A percentile compares a stretch with the other conserved stretches of the same genome.
These are phyloP conservation scores for Periparus ater DNA, from an alignment of 2,797 vertebrate species.

Conservation along the genomic window DNA sequence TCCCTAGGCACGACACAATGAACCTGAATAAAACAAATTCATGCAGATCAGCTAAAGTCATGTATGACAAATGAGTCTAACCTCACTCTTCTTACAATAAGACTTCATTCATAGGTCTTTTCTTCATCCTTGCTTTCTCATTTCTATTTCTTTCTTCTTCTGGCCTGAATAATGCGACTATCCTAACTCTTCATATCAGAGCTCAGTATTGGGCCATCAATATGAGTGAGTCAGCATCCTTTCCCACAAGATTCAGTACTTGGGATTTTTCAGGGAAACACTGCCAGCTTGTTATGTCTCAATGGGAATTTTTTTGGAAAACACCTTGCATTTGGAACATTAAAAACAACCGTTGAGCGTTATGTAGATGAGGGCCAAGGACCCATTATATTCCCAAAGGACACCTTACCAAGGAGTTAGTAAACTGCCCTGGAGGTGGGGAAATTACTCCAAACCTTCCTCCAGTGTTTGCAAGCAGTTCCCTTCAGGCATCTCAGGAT, in stretches of 20 bases:
- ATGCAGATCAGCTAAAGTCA: not conserved
- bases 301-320: slow-evolving; percentile 52
- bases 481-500: not conserved
- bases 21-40: not conserved
- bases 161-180: not conserved
- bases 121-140: not conserved
- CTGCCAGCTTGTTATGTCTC: slow-evolving; percentile 29
- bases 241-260: slow-evolving; percentile 23
- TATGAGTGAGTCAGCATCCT: slow-evolving; percentile 48
- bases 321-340: slow-evolving; percentile 49
- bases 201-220: not conserved
- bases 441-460: slow-evolving; percentile 1
- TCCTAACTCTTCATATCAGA: not conserved
- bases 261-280: slow-evolving; percentile 58
- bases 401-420: not conserved
- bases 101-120: not conserved
- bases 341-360: not conserved
- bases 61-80: not conserved
- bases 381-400: not conserved
- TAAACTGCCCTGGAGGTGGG: not conserved
- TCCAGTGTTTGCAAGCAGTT: not conserved
- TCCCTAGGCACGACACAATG: not conserved
- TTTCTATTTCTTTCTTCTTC: not conserved
- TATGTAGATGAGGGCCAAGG: not conserved
- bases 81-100: not conserved